Percentiles rank a stretch among this genome's conserved stretches.
These are phyloP conservation scores for Amphiprion clarkii DNA, from an alignment of 2,797 vertebrate genomes.

Conservation along the genomic window DNA sequence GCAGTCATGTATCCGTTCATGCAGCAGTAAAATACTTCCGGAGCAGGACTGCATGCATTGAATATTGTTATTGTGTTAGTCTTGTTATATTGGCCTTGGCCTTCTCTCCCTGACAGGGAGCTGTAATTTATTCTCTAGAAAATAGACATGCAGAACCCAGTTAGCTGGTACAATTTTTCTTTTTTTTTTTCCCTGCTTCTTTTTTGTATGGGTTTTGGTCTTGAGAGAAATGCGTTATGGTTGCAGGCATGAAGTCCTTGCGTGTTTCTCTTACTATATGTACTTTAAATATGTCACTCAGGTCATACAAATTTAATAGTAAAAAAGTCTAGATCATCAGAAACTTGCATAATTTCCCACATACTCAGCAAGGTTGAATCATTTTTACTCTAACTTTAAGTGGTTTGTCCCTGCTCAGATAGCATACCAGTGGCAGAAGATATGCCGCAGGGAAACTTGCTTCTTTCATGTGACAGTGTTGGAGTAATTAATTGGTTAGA, in stretches of 20 bases:
- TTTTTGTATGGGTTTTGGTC: not conserved
- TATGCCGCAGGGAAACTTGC: too few species aligned
- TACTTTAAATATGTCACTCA: not conserved
- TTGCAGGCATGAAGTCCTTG: not conserved
- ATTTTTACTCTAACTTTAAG: not conserved
- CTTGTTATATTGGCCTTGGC: not conserved
- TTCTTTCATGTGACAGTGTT: too few species aligned
- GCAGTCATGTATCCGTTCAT: not conserved
- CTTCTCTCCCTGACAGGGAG: not conserved
- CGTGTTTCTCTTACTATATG: not conserved
- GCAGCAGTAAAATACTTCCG: not conserved
- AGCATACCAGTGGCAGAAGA: too few species aligned
- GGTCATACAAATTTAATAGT: not conserved
- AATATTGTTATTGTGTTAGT: not conserved
- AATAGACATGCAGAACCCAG: not conserved
- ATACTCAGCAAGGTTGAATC: not conserved
- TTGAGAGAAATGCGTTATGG: not conserved
- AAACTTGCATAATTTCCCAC: not conserved
- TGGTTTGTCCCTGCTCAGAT: not conserved
- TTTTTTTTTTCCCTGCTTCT: not conserved
- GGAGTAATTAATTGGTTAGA: too few species aligned
- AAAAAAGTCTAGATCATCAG: not conserved
- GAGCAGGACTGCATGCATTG: not conserved
- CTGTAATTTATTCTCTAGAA: not conserved
- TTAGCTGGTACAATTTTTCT: not conserved